Base-by-base conservation (phyloP, 2,113 vertebrate species). In the Ceyx margarethae region DNA sequence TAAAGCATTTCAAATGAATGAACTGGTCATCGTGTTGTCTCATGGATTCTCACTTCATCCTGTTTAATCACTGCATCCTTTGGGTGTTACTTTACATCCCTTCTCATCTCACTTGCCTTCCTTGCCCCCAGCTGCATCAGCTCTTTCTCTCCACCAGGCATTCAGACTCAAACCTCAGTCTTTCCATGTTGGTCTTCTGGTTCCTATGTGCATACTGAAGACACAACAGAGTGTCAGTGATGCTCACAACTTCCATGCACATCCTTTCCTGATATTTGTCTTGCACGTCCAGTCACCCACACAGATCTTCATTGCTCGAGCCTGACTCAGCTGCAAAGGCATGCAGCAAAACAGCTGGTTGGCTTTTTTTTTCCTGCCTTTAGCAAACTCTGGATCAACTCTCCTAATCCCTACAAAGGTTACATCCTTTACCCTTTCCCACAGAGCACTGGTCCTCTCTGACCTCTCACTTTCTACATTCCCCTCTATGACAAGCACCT, bases 1-100 rank as follows among this genome's bases (percentile, higher is more conserved):
- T 16, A 92, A 45, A 90, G 51, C 40, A 67, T 89, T 89, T 91
- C 62, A 86, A 95, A 94, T 91, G 50, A 95, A 95, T 37, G 37
- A 37, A 0, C 14, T 35, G 29, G 26, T 31, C 10, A 9, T 68
- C 45, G 45, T 62, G 18, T 33, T 51, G 43, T 65, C 23, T 25
- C 13, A 10, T 6, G 15, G n/a, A 42, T 75, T 61, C 14, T 95
- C 54, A 65, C 19, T 26, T 71, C 4, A 0, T 42, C 37, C 50
- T 69, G 25, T 42, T 69, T 40, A 6, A 8, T 81, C 37, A 4
- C 25, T 64, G 29, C 13, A 68, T 56, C 48, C 35, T 73, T 35
- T 60, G 37, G 13, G 33, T 72, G 10, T 50, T 53, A 12, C 6
- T 85, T 78, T 33, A 53, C 37, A 5, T 69, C 42, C 6, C 53